Percentiles rank a stretch among this genome's conserved stretches.
phyloP scores from a whole-genome alignment of 2,797 vertebrate genomes.

The Phrynocephalus vlangalii region DNA sequence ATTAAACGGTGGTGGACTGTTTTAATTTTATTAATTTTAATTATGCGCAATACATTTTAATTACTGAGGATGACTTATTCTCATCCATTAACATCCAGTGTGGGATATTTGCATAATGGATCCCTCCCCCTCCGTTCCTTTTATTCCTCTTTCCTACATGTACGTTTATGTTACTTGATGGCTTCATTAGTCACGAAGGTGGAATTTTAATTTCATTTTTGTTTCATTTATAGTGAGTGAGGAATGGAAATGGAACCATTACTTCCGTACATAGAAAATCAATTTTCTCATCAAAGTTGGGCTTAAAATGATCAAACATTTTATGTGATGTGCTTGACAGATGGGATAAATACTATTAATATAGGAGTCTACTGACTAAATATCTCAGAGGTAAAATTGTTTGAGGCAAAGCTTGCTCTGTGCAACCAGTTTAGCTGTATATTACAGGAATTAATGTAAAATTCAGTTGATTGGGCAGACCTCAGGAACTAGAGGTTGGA shows the following conservation, averaged over 20 bases:
- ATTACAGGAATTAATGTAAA: background rate
- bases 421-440: background rate
- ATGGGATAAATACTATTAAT: conserved; percentile 16
- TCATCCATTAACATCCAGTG: conserved; percentile 59
- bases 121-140: background rate
- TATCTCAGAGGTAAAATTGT: background rate
- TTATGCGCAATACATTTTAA: conserved; percentile 73
- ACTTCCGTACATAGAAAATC: conserved; percentile 49
- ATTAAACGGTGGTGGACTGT: conserved; percentile 58
- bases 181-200: conserved; percentile 64
- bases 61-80: conserved; percentile 65
- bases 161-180: conserved; percentile 63
- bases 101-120: conserved; percentile 52
- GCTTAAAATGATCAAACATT: conserved; percentile 7
- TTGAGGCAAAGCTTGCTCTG: background rate
- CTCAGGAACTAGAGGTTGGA: background rate
- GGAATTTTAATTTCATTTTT: conserved; percentile 52
- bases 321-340: conserved; percentile 2
- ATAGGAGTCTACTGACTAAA: background rate
- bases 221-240: conserved; percentile 55
- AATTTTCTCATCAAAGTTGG: conserved; percentile 38
- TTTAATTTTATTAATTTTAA: conserved; percentile 77
- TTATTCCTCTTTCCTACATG: conserved; percentile 47
- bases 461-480: background rate
- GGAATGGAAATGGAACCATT: conserved; percentile 38